These are phyloP conservation scores for Helostoma temminkii DNA, from an alignment of 2,797 vertebrate genomes.

Conservation along the genomic window DNA sequence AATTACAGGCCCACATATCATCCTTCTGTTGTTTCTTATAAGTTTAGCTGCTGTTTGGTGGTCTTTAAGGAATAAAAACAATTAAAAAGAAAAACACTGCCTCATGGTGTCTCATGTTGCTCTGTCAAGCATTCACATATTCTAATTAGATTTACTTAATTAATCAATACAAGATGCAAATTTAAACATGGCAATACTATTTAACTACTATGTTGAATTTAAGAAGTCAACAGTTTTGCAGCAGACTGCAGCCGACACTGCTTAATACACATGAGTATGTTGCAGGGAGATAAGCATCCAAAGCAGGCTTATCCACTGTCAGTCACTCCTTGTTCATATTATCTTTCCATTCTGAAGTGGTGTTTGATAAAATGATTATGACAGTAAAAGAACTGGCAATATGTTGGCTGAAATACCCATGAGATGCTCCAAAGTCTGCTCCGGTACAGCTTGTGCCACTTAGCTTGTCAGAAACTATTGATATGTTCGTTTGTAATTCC, in stretches of 20 bases:
- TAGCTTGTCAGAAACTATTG: slow-evolving; percentile 40
- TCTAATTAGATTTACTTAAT: slow-evolving; percentile 26
- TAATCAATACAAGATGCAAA: slow-evolving; percentile 9
- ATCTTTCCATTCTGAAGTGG: slow-evolving; percentile 34
- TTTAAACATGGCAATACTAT: not conserved
- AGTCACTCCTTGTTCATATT: slow-evolving; percentile 13
- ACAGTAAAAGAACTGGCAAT: slow-evolving; percentile 24
- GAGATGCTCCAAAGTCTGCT: slow-evolving; percentile 24
- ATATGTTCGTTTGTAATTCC: slow-evolving; percentile 43
- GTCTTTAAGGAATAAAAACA: slow-evolving; percentile 30
- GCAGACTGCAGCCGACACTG: slow-evolving; percentile 22
- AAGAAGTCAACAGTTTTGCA: slow-evolving; percentile 6
- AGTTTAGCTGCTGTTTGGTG: slow-evolving; percentile 5
- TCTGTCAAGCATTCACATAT: slow-evolving; percentile 12
- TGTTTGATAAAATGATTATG: slow-evolving; percentile 37
- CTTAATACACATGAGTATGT: slow-evolving; percentile 29
- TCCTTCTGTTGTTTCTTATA: not conserved
- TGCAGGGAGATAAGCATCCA: slow-evolving; percentile 48
- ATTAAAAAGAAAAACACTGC: slow-evolving; percentile 8
- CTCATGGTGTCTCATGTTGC: not conserved
- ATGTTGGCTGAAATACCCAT: slow-evolving; percentile 29
- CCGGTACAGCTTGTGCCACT: slow-evolving; percentile 19
- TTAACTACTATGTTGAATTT: slow-evolving; percentile 27
- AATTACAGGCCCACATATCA: slow-evolving; percentile 40
- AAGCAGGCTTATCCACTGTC: slow-evolving; percentile 28